Percentiles rank a stretch among this genome's conserved stretches.
Evolutionary conservation across 2,797 vertebrate species (phyloP).

Genomic region (Aldrovandia affinis): DNA sequence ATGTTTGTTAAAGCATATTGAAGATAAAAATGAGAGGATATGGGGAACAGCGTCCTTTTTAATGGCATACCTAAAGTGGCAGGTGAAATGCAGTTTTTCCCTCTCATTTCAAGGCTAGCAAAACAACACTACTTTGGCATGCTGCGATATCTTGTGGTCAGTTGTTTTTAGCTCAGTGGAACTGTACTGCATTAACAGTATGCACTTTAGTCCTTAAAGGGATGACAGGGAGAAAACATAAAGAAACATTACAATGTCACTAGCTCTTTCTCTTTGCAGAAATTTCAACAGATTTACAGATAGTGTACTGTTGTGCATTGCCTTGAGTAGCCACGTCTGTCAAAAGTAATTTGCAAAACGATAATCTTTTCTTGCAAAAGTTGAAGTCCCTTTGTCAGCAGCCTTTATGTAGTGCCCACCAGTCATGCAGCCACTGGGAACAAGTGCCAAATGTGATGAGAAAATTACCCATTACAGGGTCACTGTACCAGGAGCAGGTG

Average conservation of each 20-base stretch:
- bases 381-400: conserved; percentile 14
- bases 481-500: background rate
- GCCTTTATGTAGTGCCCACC: background rate
- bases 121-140: background rate
- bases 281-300: background rate
- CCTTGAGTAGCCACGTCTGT: background rate
- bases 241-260: background rate
- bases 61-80: conserved; percentile 56
- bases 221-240: background rate
- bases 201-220: conserved; percentile 2
- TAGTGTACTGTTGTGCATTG: background rate
- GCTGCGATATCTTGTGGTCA: conserved; percentile 7
- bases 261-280: background rate
- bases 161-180: background rate
- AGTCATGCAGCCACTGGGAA: background rate
- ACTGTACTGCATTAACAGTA: conserved; percentile 21
- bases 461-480: background rate
- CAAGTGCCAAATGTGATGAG: conserved; percentile 9
- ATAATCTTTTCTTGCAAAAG: conserved; percentile 9
- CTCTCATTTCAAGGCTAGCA: conserved; percentile 17
- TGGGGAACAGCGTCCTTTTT: conserved; percentile 65
- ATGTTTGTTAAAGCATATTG: conserved; percentile 75
- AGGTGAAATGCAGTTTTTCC: conserved; percentile 46
- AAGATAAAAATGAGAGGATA: conserved; percentile 73
- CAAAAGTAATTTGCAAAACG: conserved; percentile 26